Evolutionary conservation across 2,113 vertebrate genomes (phyloP).

Genomic region (Lampris incognitus): DNA sequence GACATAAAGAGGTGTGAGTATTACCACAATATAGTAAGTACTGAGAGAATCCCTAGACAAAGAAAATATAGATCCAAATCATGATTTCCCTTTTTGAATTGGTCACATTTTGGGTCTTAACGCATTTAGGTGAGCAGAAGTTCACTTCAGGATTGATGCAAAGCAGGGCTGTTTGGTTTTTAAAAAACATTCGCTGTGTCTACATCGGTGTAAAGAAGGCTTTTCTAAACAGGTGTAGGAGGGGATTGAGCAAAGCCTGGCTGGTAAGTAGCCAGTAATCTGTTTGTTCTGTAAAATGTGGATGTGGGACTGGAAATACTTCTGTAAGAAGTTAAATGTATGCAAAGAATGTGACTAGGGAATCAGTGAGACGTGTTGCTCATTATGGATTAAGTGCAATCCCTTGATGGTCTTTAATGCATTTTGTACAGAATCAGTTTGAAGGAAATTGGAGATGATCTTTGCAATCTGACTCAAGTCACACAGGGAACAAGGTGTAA

Average conservation of each 20-base stretch:
- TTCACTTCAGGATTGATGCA: not conserved
- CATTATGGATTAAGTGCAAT: not conserved
- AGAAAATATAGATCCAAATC: not conserved
- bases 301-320: not conserved
- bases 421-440: not conserved
- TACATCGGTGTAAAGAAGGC: not conserved
- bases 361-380: not conserved
- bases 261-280: not conserved
- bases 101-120: not conserved
- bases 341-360: not conserved
- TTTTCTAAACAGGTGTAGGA: not conserved
- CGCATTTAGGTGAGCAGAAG: not conserved
- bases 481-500: not conserved
- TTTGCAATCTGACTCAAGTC: not conserved
- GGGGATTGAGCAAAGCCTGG: not conserved
- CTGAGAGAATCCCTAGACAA: not conserved
- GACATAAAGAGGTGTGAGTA: not conserved
- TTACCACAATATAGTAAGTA: conserved; percentile 4
- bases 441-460: not conserved
- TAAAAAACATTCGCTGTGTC: conserved; percentile 3
- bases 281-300: conserved; percentile 1
- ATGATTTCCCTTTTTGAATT: not conserved
- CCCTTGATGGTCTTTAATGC: not conserved
- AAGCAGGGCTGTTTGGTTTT: conserved; percentile 5
- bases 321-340: conserved; percentile 2